Base-by-base conservation (phyloP, 2,888 invertebrate species). In the Cerastis rubricosa region DNA sequence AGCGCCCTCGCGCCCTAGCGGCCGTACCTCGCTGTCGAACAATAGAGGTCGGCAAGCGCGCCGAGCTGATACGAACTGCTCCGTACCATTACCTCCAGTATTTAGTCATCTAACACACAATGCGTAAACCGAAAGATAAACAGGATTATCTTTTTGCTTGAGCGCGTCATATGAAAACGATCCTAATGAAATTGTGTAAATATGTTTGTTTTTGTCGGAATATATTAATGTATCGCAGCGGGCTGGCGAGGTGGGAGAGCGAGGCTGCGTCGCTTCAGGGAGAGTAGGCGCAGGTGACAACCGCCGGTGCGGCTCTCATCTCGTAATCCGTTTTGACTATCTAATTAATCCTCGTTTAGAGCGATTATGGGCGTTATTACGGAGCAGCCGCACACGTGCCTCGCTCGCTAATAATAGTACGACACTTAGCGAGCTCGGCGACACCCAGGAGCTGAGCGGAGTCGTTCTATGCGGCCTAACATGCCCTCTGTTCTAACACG, bases 341-440 rank as follows among this genome's bases (percentile, higher is more conserved):
- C 19, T 70, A 57, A 57, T 70, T 57, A 70, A 73, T 70, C 57
- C n/a, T 57, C 45, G n/a, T 73, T 57, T 14, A 69, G 70, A 57
- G 73, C 19, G 45, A 73, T 73, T 73, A 73, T 29, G 70, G 19
- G 12, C 29, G 54, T 19, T 35, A 70, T 69, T n/a, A 57, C 17
- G n/a, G 54, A 45, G 54, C 35, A 29, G 45, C 57, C 73, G 68
- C 43, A 29, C 51, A 43, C 51, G 25, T 22, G 43, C 9, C 17
- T 25, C 40, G 35, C 65, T 49, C 4, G 61, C 70, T 59, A 59
- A 11, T 70, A 61, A 25, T 70, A 70, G 57, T 22, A 35, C 66
- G 22, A 49, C 14, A 47, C 22, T 47, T 64, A 40, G 40, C 12
- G 40, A 66, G 25, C 66, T 25, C 25, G 45, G 61, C 11, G 66